These are phyloP conservation scores for Sipha flava DNA, from an alignment of 1,140 invertebrate genomes.

Conservation along the genomic window DNA sequence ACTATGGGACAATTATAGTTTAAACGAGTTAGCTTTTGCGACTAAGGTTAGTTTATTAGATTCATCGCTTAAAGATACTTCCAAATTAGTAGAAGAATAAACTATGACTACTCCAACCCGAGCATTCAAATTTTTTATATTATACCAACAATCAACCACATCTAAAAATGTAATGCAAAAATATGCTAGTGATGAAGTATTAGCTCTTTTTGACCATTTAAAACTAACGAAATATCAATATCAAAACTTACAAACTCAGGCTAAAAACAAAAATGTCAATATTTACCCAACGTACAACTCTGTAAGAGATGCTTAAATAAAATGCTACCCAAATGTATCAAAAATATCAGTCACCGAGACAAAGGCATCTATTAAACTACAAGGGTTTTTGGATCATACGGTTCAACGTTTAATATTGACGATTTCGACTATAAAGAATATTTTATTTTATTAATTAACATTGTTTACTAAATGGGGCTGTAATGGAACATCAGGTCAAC, in stretches of 20 bases:
- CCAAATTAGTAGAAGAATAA: not conserved
- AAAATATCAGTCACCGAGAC: constrained; percentile 1
- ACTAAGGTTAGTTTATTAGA: not conserved
- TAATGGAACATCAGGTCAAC: constrained; percentile 15
- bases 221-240: constrained; percentile 30
- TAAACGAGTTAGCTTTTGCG: not conserved
- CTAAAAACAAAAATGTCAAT: not conserved
- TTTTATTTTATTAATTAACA: not conserved
- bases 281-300: constrained; percentile 23
- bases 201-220: constrained; percentile 11
- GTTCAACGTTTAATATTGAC: not conserved
- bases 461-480: not conserved
- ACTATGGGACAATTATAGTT: not conserved
- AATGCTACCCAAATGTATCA: constrained; percentile 21
- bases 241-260: not conserved
- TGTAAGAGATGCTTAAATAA: constrained; percentile 19
- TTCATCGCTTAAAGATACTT: not conserved
- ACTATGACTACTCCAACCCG: not conserved
- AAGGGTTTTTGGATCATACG: not conserved
- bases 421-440: not conserved
- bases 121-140: not conserved
- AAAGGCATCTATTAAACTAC: not conserved
- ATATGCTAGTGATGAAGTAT: too few species aligned
- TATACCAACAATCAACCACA: not conserved
- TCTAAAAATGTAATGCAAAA: not conserved